Conservation (phyloP, 2,797 vertebrate species). For the Anguilla marmorata region DNA sequence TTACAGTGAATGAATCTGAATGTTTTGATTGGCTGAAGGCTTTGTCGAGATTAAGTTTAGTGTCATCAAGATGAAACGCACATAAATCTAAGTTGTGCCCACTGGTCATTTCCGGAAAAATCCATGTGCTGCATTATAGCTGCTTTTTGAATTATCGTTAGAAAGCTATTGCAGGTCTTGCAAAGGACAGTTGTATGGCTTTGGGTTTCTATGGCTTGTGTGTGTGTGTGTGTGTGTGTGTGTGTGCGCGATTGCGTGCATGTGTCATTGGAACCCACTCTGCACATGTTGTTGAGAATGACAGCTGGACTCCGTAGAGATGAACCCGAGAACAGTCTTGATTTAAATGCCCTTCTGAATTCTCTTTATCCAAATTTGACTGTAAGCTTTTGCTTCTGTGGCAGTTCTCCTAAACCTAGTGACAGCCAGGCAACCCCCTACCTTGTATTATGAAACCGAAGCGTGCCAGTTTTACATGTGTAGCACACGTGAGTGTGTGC, state of each 20-base stretch:
- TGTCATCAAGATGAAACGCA: neutral
- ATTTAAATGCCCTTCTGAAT: slow-evolving; percentile 23
- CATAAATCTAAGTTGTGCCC: neutral
- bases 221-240: slow-evolving; percentile 27
- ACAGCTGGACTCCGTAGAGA: slow-evolving; percentile 25
- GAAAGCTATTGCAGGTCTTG: neutral
- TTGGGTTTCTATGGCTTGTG: neutral
- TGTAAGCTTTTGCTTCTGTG: neutral
- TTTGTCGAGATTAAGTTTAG: neutral
- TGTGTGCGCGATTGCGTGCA: slow-evolving; percentile 11
- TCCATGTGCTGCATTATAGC: neutral
- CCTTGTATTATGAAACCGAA: neutral
- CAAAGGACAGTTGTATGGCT: neutral
- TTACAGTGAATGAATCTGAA: neutral
- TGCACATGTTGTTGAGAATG: slow-evolving; percentile 21
- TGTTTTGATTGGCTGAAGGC: neutral
- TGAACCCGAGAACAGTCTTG: neutral
- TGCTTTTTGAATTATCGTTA: neutral
- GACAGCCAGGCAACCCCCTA: neutral
- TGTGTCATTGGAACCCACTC: slow-evolving; percentile 24
- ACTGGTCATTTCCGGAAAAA: neutral
- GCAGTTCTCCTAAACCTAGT: neutral
- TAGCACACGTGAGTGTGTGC: neutral
- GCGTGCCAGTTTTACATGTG: neutral
- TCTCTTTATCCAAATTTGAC: neutral